Evolutionary conservation across 2,797 vertebrate genomes (phyloP), one percentile per base, ranked within the genome.

Genomic region (Falco concolor): DNA sequence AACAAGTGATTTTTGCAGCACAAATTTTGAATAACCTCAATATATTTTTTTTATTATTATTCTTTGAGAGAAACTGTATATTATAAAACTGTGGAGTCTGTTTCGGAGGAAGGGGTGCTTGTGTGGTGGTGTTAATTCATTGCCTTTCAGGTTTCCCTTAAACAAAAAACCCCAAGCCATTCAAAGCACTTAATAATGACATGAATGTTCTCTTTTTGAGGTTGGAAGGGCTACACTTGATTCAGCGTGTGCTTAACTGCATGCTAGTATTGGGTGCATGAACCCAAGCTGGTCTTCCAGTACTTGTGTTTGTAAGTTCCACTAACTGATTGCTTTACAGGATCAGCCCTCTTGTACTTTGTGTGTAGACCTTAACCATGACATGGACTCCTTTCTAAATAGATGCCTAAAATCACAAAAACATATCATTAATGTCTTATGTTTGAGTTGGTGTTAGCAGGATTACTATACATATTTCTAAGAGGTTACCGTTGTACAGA

Each of bases 401-500:
- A 59, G 30, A 13, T 63, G 73, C 65, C 42, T 75, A 38, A 60
- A 86, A 61, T 72, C 12, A 50, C 5, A 5, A 50, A 70, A 86
- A 3, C 34, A 38, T n/a, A 8, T 49, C 25, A 86, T 59, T 32
- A 84, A 91, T 93, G 79, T 87, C 49, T 95, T 53, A 42, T 6
- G 10, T 83, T 79, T 59, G 34, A 83, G 25, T 72, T 92, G 57
- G 12, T 93, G 85, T 78, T 45, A 84, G 50, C 42, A 86, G 52
- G 52, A 38, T 90, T 82, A 12, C 28, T 87, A 13, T 30, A 57
- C 3, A 1, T 53, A 49, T 79, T 84, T 91, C 28, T 70, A 42
- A 72, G 78, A 89, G n/a, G 61, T 92, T 85, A 45, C 36, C 17
- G 27, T 40, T 95, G 91, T 96, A 84, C 30, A 56, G 89, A 86